A percentile compares a stretch with the other conserved stretches of the same genome.
Evolutionary conservation across 2,888 invertebrate genomes (phyloP).

Genomic region (Piscicola geometra): DNA sequence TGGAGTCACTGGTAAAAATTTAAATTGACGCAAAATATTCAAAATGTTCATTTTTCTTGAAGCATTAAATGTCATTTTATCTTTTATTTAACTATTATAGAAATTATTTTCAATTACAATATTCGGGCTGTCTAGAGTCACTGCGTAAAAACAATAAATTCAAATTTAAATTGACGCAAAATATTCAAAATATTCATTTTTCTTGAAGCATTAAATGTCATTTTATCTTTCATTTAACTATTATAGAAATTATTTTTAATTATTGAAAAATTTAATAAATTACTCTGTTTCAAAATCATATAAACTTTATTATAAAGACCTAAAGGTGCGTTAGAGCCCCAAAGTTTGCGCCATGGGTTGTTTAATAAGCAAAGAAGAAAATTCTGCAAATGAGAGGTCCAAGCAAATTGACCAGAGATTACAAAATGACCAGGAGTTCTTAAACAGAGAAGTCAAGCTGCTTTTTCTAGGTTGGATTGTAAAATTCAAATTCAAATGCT

Average conservation of each 20-base stretch:
- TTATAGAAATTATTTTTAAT: neutral
- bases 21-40: no score
- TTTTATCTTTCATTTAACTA: no score
- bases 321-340: neutral
- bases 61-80: no score
- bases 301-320: neutral
- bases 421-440: constrained; percentile 23
- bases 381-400: constrained; percentile 32
- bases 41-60: no score
- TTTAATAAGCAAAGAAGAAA: constrained; percentile 35
- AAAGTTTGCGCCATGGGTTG: constrained; percentile 25
- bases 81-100: no score
- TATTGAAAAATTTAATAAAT: neutral
- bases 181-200: neutral
- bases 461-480: constrained; percentile 14
- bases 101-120: no score
- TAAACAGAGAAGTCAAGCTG: constrained; percentile 35
- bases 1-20: no score
- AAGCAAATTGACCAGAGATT: constrained; percentile 33
- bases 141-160: no score
- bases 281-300: neutral
- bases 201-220: no score
- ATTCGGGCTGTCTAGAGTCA: no score
- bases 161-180: neutral
- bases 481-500: neutral